Conservation (phyloP, 2,113 vertebrate genomes). For the Rattus norvegicus region DNA sequence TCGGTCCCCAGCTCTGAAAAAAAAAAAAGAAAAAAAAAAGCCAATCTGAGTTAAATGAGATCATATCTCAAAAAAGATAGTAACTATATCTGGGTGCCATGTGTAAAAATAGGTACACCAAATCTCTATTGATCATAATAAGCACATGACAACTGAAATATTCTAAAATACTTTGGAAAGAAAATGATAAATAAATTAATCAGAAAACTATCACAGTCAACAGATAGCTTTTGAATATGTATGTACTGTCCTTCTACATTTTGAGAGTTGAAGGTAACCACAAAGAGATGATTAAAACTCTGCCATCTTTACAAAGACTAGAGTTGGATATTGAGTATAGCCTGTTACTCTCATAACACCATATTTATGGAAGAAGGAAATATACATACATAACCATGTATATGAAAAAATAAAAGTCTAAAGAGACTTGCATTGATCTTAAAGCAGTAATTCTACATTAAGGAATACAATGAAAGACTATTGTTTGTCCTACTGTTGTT, state of each 20-base stretch:
- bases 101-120: background rate
- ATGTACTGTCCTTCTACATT: background rate
- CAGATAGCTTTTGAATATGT: background rate
- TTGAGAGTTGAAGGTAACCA: constrained; percentile 41
- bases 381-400: background rate
- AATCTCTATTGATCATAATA: constrained; percentile 29
- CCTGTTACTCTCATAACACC: background rate
- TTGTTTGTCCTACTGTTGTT: background rate
- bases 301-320: background rate
- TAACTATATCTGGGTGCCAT: too few relatives aligned
- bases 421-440: background rate
- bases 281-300: background rate
- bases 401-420: background rate
- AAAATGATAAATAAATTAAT: constrained; percentile 46
- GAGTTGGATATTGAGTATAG: too few relatives aligned
- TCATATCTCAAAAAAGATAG: too few relatives aligned
- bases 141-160: background rate
- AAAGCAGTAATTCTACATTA: background rate
- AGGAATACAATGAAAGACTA: background rate
- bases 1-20: too few relatives aligned
- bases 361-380: background rate
- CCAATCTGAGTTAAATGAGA: too few relatives aligned
- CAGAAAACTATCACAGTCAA: background rate
- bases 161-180: constrained; percentile 17
- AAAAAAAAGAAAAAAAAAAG: too few relatives aligned